Evolutionary conservation across 2,888 invertebrate genomes (phyloP), one percentile per base, ranked within the genome.

Genomic region (Urechis unicinctus): DNA sequence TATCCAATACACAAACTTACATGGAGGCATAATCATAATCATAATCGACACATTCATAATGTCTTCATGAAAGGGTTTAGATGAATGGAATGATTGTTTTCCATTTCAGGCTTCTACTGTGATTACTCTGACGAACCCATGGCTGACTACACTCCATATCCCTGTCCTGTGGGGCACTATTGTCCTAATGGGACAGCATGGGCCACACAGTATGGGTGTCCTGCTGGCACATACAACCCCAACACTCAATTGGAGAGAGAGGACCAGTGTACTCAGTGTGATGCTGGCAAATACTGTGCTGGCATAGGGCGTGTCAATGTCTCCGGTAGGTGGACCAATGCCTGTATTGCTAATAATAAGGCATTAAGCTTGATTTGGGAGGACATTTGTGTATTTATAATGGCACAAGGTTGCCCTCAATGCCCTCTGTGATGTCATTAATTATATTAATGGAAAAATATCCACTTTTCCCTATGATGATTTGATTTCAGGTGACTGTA

Each of bases 161-260:
- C 62, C 2, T 75, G 75, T 59, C 74, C 74, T 9, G 50, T 49
- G n/a, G 75, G 75, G 3, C 63, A 73, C 60, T 75, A 72, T 62
- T 75, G 75, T 53, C 69, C 68, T 4, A 72, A 72, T 53, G 72
- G 61, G 30, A 65, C 64, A 0, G 28, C 52, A 59, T 69, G 59
- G 58, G 49, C 50, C 41, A 69, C 63, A 4, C 69, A 74, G 57
- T 67, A 69, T 59, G 67, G 66, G 21, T 75, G 75, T 55, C 74
- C 73, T 0, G 60, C 63, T 1, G 75, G 75, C 45, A 73, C 73
- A 13, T 75, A 73, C 62, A 71, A 65, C 52, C 65, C 70, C 1
- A 54, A 56, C 47, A 67, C 67, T 2, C 53, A 64, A 48, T 68
- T 68, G 28, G 63, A 69, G 58, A 59, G 60, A 13, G 61, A 57